Conservation (phyloP, 2,797 vertebrate genomes). For the Sparidentex hasta region DNA sequence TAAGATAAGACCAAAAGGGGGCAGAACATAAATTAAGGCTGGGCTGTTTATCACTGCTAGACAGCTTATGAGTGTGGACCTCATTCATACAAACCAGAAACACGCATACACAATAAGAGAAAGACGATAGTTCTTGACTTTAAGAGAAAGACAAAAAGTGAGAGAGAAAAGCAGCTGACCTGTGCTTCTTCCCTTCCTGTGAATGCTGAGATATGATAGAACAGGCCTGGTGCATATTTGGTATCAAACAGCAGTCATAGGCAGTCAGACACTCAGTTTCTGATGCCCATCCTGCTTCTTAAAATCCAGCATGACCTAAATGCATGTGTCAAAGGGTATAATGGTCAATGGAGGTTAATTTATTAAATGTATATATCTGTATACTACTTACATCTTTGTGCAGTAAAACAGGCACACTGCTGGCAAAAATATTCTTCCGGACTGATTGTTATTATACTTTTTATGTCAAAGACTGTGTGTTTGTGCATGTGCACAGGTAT, state of each 20-base stretch:
- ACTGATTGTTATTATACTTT: constrained; percentile 3
- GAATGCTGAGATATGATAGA: constrained; percentile 34
- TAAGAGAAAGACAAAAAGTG: neutral
- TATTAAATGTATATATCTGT: constrained; percentile 7
- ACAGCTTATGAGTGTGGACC: neutral
- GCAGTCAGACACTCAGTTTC: constrained; percentile 47
- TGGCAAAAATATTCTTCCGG: constrained; percentile 40
- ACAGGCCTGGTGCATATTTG: constrained; percentile 53
- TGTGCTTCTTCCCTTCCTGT: constrained; percentile 35
- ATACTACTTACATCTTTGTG: constrained; percentile 34
- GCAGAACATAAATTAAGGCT: constrained; percentile 22
- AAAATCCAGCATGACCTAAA: constrained; percentile 56
- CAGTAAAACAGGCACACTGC: constrained; percentile 41
- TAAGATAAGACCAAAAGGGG: neutral
- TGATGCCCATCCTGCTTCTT: constrained; percentile 43
- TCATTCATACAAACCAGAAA: constrained; percentile 16
- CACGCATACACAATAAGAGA: neutral
- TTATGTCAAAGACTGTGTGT: constrained; percentile 2
- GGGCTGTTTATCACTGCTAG: neutral
- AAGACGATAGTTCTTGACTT: constrained; percentile 10
- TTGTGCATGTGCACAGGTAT: neutral
- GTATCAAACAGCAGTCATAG: constrained; percentile 54
- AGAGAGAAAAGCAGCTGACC: constrained; percentile 31
- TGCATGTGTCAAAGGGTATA: neutral
- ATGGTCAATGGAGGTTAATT: constrained; percentile 14